These are phyloP conservation scores for Apis florea DNA, from an alignment of 1,140 invertebrate genomes.

Conservation along the genomic window DNA sequence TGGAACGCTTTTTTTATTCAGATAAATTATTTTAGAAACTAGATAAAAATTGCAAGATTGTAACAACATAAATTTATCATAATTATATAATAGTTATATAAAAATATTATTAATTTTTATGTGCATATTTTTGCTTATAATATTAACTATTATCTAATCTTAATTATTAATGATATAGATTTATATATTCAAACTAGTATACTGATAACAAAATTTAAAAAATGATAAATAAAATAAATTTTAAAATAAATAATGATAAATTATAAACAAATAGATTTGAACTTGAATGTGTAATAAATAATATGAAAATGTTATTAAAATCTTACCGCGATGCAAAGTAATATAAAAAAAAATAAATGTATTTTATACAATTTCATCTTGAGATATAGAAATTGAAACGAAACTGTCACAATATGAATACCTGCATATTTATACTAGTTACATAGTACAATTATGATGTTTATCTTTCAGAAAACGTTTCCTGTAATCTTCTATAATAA, in stretches of 20 bases:
- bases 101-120: no score
- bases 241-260: not conserved
- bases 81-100: no score
- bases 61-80: not conserved
- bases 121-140: no score
- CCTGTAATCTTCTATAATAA: conserved; percentile 39
- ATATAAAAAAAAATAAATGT: not conserved
- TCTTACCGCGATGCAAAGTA: conserved; percentile 45
- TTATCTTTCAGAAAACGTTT: conserved; percentile 52
- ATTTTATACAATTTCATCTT: conserved; percentile 46
- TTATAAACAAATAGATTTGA: no score
- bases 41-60: not conserved
- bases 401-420: not conserved
- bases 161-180: no score
- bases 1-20: not conserved
- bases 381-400: not conserved
- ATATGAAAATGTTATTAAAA: not conserved
- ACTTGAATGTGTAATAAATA: not conserved
- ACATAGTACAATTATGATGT: conserved; percentile 21
- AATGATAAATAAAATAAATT: not conserved
- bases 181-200: no score
- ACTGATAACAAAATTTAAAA: no score
- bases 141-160: no score
- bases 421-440: conserved; percentile 36
- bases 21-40: not conserved